Evolutionary conservation across 2,797 vertebrate species (phyloP).

Genomic region (Tinamus major): DNA sequence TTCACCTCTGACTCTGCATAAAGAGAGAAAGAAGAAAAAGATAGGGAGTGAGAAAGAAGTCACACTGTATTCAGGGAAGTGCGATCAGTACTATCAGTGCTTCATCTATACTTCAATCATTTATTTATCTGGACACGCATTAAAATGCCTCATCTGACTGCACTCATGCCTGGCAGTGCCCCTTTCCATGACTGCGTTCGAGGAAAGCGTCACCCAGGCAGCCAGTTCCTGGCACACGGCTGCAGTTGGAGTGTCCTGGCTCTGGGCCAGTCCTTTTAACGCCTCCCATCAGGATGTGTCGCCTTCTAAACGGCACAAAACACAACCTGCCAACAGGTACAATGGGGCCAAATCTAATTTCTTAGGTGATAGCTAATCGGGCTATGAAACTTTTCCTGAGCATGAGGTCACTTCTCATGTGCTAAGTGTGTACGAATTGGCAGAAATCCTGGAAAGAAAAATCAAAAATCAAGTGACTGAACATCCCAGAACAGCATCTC

Average conservation of each 20-base stretch:
- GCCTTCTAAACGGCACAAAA: neutral
- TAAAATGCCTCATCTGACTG: neutral
- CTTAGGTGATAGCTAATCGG: neutral
- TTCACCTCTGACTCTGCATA: neutral
- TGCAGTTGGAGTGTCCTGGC: neutral
- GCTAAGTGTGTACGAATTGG: neutral
- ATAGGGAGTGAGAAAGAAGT: neutral
- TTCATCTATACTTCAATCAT: neutral
- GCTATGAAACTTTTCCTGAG: neutral
- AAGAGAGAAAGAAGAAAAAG: neutral
- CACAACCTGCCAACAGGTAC: neutral
- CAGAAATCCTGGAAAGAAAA: neutral
- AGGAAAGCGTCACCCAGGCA: neutral
- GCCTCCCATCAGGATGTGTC: neutral
- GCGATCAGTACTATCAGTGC: neutral
- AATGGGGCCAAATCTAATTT: neutral
- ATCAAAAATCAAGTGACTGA: neutral
- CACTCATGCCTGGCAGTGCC: neutral
- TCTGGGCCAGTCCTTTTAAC: neutral
- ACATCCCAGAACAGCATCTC: neutral
- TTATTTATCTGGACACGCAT: neutral
- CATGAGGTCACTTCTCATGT: neutral
- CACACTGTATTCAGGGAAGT: neutral
- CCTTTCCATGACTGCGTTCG: neutral
- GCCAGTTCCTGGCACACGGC: fast-evolving